Conservation (phyloP, 2,797 vertebrate genomes). For the Enteromius viviparus region DNA sequence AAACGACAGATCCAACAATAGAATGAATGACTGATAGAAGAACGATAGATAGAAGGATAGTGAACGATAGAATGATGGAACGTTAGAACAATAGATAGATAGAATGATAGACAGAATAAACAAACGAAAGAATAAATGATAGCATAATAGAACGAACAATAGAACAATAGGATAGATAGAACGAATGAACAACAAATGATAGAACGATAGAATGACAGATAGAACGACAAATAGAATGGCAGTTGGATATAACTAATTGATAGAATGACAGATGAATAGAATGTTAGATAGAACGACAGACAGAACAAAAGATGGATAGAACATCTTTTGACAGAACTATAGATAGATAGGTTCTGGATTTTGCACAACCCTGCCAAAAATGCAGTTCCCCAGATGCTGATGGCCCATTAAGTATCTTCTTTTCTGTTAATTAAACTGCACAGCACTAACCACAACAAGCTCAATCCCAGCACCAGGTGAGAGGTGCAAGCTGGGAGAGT, state of each 20-base stretch:
- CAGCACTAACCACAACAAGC: constrained; percentile 48
- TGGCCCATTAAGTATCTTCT: constrained; percentile 37
- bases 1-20: neutral
- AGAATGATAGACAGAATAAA: neutral
- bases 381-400: constrained; percentile 7
- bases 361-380: constrained; percentile 2
- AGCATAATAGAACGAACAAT: neutral
- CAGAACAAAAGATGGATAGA: neutral
- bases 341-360: neutral
- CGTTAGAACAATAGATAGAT: neutral
- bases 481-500: constrained; percentile 50
- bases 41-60: neutral
- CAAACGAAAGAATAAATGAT: neutral
- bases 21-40: neutral
- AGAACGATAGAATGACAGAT: neutral
- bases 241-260: neutral
- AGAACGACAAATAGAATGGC: neutral
- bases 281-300: neutral
- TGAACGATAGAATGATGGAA: neutral
- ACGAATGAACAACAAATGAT: neutral
- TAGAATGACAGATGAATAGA: neutral
- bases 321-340: neutral
- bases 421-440: constrained; percentile 55
- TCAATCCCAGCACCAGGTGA: constrained; percentile 52
- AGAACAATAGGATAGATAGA: too few species aligned